Evolutionary conservation across 2,888 invertebrate species (phyloP), one percentile per base, ranked within the genome.

Genomic region (Chrysolina haemoptera): DNA sequence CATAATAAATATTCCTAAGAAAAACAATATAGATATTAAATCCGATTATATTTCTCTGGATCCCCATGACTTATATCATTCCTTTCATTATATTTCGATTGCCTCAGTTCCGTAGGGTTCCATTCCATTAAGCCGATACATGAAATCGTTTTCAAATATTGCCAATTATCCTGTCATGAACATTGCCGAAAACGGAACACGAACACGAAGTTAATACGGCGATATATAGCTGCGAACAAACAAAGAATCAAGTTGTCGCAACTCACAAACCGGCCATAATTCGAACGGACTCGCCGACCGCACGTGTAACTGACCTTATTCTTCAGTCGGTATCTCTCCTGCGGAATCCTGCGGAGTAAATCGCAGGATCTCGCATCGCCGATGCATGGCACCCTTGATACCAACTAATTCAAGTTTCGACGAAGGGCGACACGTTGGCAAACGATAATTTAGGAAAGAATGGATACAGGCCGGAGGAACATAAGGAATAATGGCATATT

Each of bases 401-500:
- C 53, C 22, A 53, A 53, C 53, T 22, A 53, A 53, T 53, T 53
- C 53, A 53, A 53, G 53, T 53, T 53, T 53, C 20, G 53, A 53
- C 53, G 53, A 53, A 20, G 53, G 20, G 20, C 20, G 11, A 53
- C 53, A 16, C 53, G 53, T 53, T 20, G 53, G 53, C 53, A 18
- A 20, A 20, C 53, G 18, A 53, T 53, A 20, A 53, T 53, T 18
- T 20, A 16, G 18, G 11, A 53, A 53, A 53, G 20, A 53, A 53
- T 53, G 20, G 20, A 16, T 16, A 8, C 2, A 10, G 48, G 16
- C 48, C 1, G 16, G 48, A 35, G 35, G 8, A 53, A 53, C 53
- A 20, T 53, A 53, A 20, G 53, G 53, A 53, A 20, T 53, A 53
- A 53, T 18, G 20, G 53, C 53, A 16, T 53, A 20, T 53, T 53